These are phyloP conservation scores for Chrysomela aeneicollis DNA, from an alignment of 2,888 invertebrate genomes.

Conservation along the genomic window DNA sequence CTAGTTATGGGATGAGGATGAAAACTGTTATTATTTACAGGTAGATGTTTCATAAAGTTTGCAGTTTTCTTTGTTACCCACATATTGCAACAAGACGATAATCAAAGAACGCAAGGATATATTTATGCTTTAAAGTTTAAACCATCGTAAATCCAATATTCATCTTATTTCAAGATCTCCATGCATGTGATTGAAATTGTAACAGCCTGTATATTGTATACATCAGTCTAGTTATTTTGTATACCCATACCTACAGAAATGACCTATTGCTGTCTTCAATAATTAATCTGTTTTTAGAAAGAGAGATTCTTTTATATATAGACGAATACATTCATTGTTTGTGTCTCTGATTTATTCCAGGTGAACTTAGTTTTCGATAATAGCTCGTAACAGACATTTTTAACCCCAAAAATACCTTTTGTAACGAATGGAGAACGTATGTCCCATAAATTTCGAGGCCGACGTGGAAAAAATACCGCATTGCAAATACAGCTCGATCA, in stretches of 20 bases:
- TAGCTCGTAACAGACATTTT: background rate
- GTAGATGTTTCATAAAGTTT: constrained; percentile 6
- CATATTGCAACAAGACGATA: constrained; percentile 18
- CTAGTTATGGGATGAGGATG: constrained; percentile 10
- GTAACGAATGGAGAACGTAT: background rate
- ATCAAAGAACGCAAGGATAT: no score
- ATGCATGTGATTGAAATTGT: no score
- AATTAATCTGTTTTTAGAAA: no score
- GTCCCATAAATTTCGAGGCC: background rate
- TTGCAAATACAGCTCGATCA: constrained; percentile 1
- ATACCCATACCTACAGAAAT: no score
- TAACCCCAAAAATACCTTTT: background rate
- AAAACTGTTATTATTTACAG: constrained; percentile 19
- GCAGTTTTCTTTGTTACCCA: background rate
- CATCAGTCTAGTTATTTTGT: no score
- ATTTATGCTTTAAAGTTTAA: no score
- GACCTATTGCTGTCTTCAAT: no score
- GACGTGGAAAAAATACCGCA: constrained; percentile 1
- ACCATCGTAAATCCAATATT: no score
- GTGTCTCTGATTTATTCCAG: background rate
- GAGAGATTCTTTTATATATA: no score
- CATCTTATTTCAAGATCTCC: no score
- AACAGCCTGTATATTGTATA: no score
- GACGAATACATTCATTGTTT: background rate
- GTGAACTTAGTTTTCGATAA: background rate